These are phyloP conservation scores for Aphyosemion australe DNA, from an alignment of 2,113 vertebrate genomes.

Conservation along the genomic window DNA sequence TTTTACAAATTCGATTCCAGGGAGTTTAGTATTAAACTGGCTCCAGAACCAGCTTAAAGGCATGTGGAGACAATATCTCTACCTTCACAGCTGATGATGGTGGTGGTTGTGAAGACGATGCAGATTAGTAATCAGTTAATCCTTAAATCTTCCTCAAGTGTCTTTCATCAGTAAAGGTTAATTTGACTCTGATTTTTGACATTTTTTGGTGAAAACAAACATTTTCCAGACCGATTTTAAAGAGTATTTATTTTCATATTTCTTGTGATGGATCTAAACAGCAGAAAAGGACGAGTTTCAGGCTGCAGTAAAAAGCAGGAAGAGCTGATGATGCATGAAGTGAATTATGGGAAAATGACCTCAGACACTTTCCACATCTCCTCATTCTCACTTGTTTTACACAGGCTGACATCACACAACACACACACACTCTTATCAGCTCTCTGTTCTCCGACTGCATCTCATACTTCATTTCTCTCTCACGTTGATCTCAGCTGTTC, in stretches of 20 bases:
- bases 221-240: not conserved
- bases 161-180: not conserved
- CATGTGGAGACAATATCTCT: too few species aligned
- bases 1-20: too few species aligned
- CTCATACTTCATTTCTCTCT: slow-evolving; percentile 39
- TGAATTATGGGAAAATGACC: slow-evolving; percentile 61
- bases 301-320: slow-evolving; percentile 8
- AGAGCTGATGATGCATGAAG: slow-evolving; percentile 5
- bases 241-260: not conserved
- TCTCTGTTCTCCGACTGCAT: slow-evolving; percentile 31
- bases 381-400: slow-evolving; percentile 29
- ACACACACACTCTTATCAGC: slow-evolving; percentile 57
- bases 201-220: not conserved
- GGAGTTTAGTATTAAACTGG: too few species aligned
- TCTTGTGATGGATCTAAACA: not conserved
- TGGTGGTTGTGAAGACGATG: too few species aligned
- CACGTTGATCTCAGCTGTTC: slow-evolving; percentile 37
- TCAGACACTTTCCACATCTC: slow-evolving; percentile 54
- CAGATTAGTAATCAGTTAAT: too few species aligned
- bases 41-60: too few species aligned
- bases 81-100: too few species aligned
- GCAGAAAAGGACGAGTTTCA: not conserved
- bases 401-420: slow-evolving; percentile 61
- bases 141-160: not conserved
- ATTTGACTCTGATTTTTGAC: slow-evolving; percentile 1